Conservation (phyloP, 2,888 invertebrate species). For the Anaspis maculata region DNA sequence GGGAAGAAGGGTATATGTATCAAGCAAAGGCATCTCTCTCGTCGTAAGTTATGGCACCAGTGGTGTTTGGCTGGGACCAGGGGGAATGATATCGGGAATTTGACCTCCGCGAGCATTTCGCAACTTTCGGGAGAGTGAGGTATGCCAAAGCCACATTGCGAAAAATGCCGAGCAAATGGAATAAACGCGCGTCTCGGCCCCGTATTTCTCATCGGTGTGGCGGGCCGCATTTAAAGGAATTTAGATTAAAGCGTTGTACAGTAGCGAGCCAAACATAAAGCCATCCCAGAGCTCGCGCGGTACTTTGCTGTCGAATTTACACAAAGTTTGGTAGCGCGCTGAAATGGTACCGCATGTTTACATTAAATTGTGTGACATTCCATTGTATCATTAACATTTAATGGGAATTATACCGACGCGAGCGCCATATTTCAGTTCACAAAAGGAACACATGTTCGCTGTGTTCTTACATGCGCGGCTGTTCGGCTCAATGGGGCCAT, state of each 20-base stretch:
- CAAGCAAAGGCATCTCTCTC: background rate
- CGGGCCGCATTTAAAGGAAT: conserved; percentile 28
- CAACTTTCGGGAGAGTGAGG: too few relatives aligned
- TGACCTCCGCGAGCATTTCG: too few relatives aligned
- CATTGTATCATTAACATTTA: conserved; percentile 42
- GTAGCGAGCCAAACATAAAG: conserved; percentile 27
- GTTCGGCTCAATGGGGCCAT: conserved; percentile 7
- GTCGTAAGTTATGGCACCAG: too few relatives aligned
- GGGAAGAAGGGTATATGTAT: background rate
- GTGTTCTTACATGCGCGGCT: conserved; percentile 31
- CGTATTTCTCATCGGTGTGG: conserved; percentile 25
- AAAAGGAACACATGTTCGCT: conserved; percentile 41
- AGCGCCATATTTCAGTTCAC: conserved; percentile 34
- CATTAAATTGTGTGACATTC: conserved; percentile 41
- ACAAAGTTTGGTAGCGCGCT: conserved; percentile 33
- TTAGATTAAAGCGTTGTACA: conserved; percentile 30
- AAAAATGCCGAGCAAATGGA: too few relatives aligned
- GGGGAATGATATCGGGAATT: too few relatives aligned
- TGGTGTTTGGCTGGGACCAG: too few relatives aligned
- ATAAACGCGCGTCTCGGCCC: too few relatives aligned
- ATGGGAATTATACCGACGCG: conserved; percentile 37
- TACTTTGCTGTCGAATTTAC: conserved; percentile 37
- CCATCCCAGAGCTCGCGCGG: conserved; percentile 26
- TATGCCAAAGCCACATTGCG: too few relatives aligned
- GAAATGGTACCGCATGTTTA: too few relatives aligned